Evolutionary conservation across 2,797 vertebrate species (phyloP), one percentile per base, ranked within the genome.

Genomic region (Girardinus metallicus): DNA sequence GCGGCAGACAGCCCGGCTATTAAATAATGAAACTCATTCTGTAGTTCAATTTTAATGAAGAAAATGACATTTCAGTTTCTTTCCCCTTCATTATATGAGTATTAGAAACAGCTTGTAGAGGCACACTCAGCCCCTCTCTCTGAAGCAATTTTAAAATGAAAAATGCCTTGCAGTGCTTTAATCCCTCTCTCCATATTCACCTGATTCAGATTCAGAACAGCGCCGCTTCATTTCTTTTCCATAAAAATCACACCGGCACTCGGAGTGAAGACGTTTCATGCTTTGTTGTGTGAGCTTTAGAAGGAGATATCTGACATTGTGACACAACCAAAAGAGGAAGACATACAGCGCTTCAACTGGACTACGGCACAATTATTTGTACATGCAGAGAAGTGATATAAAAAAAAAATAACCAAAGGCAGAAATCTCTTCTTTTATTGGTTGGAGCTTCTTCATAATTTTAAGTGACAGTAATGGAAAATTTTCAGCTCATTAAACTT

Each of bases 41-140:
- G 77, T 31, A 53, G 77, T 72, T 78, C 49, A 55, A 43, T 62
- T 73, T 73, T 79, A 60, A 79, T 79, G 70, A 79, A 73, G 77
- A 73, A 73, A 78, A 46, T 26, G 39, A 77, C 46, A 73, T 73
- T 60, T 79, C 70, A 62, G 39, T 78, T 73, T 55, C 41, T 78
- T 73, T 60, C 53, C 29, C 53, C 41, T 73, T 73, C 77, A 73
- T 46, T 60, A 79, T 79, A 36, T 21, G 70, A 79, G 51, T 62
- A 79, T 73, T 47, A 78, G 72, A 78, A 79, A 71, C 70, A 62
- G 70, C 41, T 73, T 79, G 70, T 47, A 47, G 70, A 62, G 72
- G 77, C 77, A 73, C 62, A 51, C 64, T 51, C 62, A 77, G 62
- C 21, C 46, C 64, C 64, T 77, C 62, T 68, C 76, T 51, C 70